Evolutionary conservation across 1,140 invertebrate species (phyloP).

Genomic region (Neodiprion pinetum): DNA sequence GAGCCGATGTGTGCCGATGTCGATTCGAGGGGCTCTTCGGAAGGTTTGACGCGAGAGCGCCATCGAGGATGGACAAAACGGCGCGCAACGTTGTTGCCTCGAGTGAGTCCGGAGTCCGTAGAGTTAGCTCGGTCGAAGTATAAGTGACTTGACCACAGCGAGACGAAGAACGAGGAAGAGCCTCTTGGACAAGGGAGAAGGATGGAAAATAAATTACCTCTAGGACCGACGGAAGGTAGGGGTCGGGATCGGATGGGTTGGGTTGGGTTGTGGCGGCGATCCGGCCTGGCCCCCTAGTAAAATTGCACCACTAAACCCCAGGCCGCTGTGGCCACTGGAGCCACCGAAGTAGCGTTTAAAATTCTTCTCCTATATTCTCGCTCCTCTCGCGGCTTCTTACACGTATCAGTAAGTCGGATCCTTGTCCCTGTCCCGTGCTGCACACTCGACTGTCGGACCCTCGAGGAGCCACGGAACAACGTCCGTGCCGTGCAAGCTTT

Average conservation of each 20-base stretch:
- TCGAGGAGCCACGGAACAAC: not conserved
- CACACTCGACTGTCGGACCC: not conserved
- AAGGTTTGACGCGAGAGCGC: too few relatives aligned
- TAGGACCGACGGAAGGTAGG: constrained; percentile 30
- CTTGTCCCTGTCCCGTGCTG: constrained; percentile 12
- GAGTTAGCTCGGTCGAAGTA: constrained; percentile 34
- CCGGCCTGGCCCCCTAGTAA: constrained; percentile 34
- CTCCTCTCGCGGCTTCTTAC: not conserved
- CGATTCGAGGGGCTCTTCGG: too few relatives aligned
- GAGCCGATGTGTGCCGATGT: too few relatives aligned
- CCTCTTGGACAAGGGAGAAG: constrained; percentile 30
- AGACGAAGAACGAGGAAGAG: constrained; percentile 23
- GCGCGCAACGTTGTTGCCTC: not conserved
- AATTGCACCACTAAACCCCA: constrained; percentile 38
- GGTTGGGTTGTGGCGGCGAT: constrained; percentile 15
- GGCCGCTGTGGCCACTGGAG: not conserved
- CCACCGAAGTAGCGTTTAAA: constrained; percentile 11
- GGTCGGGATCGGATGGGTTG: not conserved
- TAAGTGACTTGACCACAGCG: constrained; percentile 25
- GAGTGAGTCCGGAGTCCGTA: not conserved
- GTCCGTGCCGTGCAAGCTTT: not conserved
- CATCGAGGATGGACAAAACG: too few relatives aligned
- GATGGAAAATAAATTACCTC: constrained; percentile 50
- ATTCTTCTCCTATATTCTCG: not conserved
- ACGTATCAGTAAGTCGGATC: constrained; percentile 1